Conservation (phyloP, 2,797 vertebrate genomes). For the Cephalopachus bancanus region DNA sequence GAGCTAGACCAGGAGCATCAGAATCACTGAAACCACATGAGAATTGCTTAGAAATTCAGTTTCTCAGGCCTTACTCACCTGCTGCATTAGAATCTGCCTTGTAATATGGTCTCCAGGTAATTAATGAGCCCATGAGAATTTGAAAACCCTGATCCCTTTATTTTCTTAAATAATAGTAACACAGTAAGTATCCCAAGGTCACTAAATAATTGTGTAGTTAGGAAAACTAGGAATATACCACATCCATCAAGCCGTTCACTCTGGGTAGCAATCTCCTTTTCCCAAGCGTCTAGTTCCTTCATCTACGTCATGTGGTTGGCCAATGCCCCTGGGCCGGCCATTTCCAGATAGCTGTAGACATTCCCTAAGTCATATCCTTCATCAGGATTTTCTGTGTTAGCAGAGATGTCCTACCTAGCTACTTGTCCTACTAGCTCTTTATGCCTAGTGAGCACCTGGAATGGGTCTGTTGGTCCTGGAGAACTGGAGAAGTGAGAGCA, state of each 20-base stretch:
- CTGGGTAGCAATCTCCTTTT: not conserved
- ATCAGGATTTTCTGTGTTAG: not conserved
- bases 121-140: not conserved
- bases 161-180: conserved; percentile 59
- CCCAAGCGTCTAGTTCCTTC: not conserved
- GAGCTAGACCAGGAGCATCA: not conserved
- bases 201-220: not conserved
- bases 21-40: too few relatives aligned
- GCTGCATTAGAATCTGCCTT: not conserved
- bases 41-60: not conserved
- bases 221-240: not conserved
- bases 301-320: not conserved
- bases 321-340: too few relatives aligned
- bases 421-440: not conserved
- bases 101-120: not conserved
- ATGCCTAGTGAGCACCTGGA: not conserved
- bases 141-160: not conserved
- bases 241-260: not conserved
- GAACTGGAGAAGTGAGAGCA: not conserved
- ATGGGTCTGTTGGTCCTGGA: not conserved
- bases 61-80: not conserved
- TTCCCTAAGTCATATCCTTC: not conserved
- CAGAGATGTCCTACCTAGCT: not conserved
- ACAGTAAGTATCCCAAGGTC: not conserved
- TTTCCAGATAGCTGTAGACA: not conserved